Base-by-base conservation (phyloP, 1,140 invertebrate genomes). In the Parapsyche elsis region DNA sequence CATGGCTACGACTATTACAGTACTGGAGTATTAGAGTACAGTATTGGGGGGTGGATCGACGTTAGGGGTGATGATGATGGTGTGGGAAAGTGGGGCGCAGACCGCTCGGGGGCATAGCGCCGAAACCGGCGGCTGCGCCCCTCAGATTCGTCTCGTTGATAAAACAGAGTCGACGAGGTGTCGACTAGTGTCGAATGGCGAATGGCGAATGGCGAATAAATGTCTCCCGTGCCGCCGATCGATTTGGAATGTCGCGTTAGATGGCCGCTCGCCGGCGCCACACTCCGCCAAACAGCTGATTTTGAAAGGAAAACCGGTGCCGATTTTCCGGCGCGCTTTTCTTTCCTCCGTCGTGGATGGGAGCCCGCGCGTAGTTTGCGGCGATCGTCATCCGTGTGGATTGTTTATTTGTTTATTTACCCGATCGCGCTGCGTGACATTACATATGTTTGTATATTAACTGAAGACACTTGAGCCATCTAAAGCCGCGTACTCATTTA, bases 271-370 rank as follows among this genome's bases (percentile, higher is more conserved):
- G 16, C 16, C 0, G 57, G 75, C 75, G 53, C 75, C 57, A 45
- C 57, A 5, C 7, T 30, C 75, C 5, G 23, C 9, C 74, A n/a
- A 38, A 44, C 75, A 77, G 75, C 75, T 77, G 75, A 77, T 21
- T 77, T 77, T 77, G 75, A 77, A 61, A 23, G 75, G 53, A 77
- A 77, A 75, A n/a, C 73, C 61, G 61, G 0, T 23, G 61, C 19
- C 61, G 61, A 53, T 53, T 53, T 53, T 53, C 49, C 30, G 7
- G 30, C 7, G 7, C 7, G 30, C 30, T 38, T 38, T 38, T 38
- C 30, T 38, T 38, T 38, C 30, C 30, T 38, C 30, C 30, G 30
- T 7, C 30, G 1, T 38, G 2, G 30, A 38, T 7, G n/a, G n/a
- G n/a, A n/a, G n/a, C n/a, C n/a, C n/a, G n/a, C n/a, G n/a, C n/a